Base-by-base conservation (phyloP, 2,113 vertebrate species). In the Lontra canadensis region DNA sequence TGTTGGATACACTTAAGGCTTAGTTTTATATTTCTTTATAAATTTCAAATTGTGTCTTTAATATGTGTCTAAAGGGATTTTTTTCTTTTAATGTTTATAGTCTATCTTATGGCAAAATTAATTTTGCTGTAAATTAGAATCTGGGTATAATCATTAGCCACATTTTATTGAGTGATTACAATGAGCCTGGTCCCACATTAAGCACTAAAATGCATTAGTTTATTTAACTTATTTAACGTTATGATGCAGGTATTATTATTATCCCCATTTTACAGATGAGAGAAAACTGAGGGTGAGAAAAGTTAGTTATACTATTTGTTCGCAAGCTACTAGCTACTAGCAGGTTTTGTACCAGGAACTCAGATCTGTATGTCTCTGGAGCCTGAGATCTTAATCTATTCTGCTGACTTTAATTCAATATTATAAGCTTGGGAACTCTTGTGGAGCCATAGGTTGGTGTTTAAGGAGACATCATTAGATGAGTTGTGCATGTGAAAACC, bases 241-340 rank as follows among this genome's bases (percentile, higher is more conserved):
- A 31, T 76, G 12, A 49, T 39, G 26, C 44, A 71, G 14, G 11
- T 39, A 81, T 26, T 79, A 71, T 49, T 80, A 52, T 47, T 88
- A 90, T 57, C 21, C 4, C n/a, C 17, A 85, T 79, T 89, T 81
- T 90, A 87, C 2, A 81, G 71, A 65, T 52, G 52, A 96, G 67
- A 95, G 52, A 18, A 97, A 80, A 94, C n/a, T 73, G 79, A 95
- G 69, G 47, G 36, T 84, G 31, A 90, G 69, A 92, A 96, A 76
- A 95, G 17, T 76, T 67, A 57, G 17, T 76, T 67, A 57, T 12
- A 44, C 20, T 21, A 25, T 11, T 79, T 67, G 39, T 29, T 31
- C 5, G 42, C 26, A 78, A 47, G 42, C 42, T 78, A 4, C 69
- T 18, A 81, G 25, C n/a, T 79, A 31, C 44, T 55, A 52, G 20